Evolutionary conservation across 1,140 invertebrate species (phyloP), one percentile per base, ranked within the genome.

Genomic region (Drosophila kohkoa): DNA sequence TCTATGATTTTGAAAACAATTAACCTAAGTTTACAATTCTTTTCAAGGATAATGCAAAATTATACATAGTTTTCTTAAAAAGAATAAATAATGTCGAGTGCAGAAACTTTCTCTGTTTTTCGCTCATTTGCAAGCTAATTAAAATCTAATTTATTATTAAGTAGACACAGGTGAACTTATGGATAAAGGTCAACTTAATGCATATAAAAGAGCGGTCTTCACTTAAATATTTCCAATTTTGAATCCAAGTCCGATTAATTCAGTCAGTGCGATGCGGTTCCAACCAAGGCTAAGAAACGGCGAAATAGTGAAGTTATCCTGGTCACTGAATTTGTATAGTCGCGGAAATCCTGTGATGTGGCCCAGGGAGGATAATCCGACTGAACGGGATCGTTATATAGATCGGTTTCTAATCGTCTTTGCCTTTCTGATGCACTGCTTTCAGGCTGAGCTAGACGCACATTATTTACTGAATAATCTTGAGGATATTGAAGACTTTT

Each of bases 1-100:
- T 77, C 75, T 74, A 68, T 77, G 75, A 80, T 80, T 80, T 80
- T 80, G 64, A 80, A 77, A 72, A 67, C 25, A 75, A 49, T 52
- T 52, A 10, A 51, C 28, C 1, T 13, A 32, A 32, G 20, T 1
- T 6, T 32, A 32, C 7, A 28, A 2, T 35, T 54, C 11, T 15
- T 54, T 32, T 32, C 16, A 25, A 25, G 10, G 10, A 51, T 10
- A 51, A 51, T 51, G 3, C 3, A 49, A 5, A 32, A 32, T 32
- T 32, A 8, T 32, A 5, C 30, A 32, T 25, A 46, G 20, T 25
- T 25, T 28, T 51, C 48, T n/a, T 38, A 55, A 55, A 57, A 20
- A 30, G 35, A 57, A 57, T 57, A 38, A 41, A 4, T 57, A 41
- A 57, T 57, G 15, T 10, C n/a, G 10, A 32, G 15, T 55, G 32